These are phyloP conservation scores for Tetranychus piercei DNA, from an alignment of 2,888 invertebrate genomes.

Conservation along the genomic window DNA sequence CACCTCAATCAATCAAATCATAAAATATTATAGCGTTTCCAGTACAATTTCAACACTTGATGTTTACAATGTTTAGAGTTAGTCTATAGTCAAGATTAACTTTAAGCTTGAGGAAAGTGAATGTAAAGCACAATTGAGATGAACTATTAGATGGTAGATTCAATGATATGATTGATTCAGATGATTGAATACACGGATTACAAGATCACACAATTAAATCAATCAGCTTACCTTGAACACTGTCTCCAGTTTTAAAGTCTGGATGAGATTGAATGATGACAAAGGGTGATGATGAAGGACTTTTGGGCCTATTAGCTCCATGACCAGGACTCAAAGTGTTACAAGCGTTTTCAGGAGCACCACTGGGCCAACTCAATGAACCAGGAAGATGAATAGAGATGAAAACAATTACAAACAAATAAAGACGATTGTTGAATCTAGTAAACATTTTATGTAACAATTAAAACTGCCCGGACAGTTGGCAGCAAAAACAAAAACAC, in stretches of 20 bases:
- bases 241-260: conserved; percentile 23
- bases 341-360: conserved; percentile 21
- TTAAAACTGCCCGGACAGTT: neutral
- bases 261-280: conserved; percentile 22
- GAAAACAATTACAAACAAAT: neutral
- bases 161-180: neutral
- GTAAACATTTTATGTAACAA: neutral
- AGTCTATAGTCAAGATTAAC: too few species aligned
- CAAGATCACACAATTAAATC: conserved; percentile 21
- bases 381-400: neutral
- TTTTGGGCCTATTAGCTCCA: conserved; percentile 22
- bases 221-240: conserved; percentile 21
- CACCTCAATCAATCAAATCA: neutral
- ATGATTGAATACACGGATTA: conserved; percentile 22
- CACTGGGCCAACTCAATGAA: conserved; percentile 2
- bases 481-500: too few species aligned
- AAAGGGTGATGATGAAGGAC: conserved; percentile 22
- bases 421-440: neutral
- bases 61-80: too few species aligned
- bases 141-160: neutral
- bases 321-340: conserved; percentile 24
- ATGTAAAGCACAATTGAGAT: too few species aligned
- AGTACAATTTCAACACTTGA: too few species aligned
- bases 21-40: neutral
- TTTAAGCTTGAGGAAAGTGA: too few species aligned